phyloP scores from a whole-genome alignment of 2,797 vertebrate species.

The Poecilia wingei region DNA sequence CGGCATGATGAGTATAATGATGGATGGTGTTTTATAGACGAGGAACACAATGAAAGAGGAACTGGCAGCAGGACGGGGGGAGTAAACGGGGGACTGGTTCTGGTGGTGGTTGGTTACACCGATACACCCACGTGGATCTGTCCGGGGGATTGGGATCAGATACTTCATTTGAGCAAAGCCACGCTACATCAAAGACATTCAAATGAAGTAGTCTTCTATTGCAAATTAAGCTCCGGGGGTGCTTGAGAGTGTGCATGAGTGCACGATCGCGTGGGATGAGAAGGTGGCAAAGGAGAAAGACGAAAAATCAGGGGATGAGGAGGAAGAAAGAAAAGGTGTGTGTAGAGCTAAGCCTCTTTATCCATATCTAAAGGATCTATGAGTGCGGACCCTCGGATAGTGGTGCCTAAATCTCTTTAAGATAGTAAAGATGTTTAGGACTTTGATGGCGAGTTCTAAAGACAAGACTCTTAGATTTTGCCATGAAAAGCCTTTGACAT shows the following conservation, averaged over 20 bases:
- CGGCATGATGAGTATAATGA: slow-evolving; percentile 24
- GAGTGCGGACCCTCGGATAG: slow-evolving; percentile 23
- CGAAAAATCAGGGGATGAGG: slow-evolving; percentile 47
- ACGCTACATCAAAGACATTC: slow-evolving; percentile 78
- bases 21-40: slow-evolving; percentile 29
- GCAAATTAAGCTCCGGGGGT: slow-evolving; percentile 76
- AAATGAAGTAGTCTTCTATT: slow-evolving; percentile 77
- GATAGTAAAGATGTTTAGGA: slow-evolving; percentile 32
- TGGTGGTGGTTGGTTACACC: slow-evolving; percentile 58
- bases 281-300: slow-evolving; percentile 27
- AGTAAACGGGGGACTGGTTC: slow-evolving; percentile 16
- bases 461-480: slow-evolving; percentile 27
- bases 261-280: slow-evolving; percentile 27
- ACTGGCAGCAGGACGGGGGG: slow-evolving; percentile 28
- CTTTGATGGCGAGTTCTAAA: slow-evolving; percentile 39
- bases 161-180: slow-evolving; percentile 77
- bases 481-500: slow-evolving; percentile 14
- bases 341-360: slow-evolving; percentile 60
- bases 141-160: slow-evolving; percentile 78
- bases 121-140: slow-evolving; percentile 66
- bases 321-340: slow-evolving; percentile 65
- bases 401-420: slow-evolving; percentile 30
- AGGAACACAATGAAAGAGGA: slow-evolving; percentile 45
- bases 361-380: slow-evolving; percentile 62
- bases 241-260: slow-evolving; percentile 39